Percentiles rank a stretch among this genome's conserved stretches.
phyloP scores from a whole-genome alignment of 2,888 invertebrate genomes.

The Macaria notata region DNA sequence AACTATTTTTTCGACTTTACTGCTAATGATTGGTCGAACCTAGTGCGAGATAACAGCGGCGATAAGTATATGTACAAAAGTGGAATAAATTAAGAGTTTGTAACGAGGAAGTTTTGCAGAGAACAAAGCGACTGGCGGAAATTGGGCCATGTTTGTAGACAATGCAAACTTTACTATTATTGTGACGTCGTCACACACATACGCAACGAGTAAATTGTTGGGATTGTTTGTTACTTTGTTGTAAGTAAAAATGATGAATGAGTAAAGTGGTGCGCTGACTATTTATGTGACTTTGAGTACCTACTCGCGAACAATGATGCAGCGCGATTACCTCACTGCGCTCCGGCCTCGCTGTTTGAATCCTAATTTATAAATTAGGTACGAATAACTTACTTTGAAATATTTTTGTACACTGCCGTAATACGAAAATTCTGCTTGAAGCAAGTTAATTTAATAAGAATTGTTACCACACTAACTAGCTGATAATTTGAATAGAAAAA shows the following conservation, averaged over 20 bases:
- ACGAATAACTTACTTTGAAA: too few relatives aligned
- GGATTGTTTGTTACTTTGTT: slow-evolving; percentile 22
- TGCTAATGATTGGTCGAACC: slow-evolving; percentile 7
- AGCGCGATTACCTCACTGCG: too few relatives aligned
- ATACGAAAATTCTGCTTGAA: too few relatives aligned
- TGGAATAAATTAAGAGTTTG: slow-evolving; percentile 26
- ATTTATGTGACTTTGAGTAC: slow-evolving; percentile 2
- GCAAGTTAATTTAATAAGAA: too few relatives aligned
- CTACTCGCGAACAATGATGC: not conserved
- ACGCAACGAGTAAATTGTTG: slow-evolving; percentile 5
- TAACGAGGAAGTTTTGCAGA: slow-evolving; percentile 22
- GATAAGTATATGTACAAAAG: slow-evolving; percentile 25
- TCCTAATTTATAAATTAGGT: too few relatives aligned
- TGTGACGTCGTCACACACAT: slow-evolving; percentile 15
- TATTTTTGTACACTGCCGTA: too few relatives aligned
- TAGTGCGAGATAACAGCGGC: slow-evolving; percentile 30
- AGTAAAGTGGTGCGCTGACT: slow-evolving; percentile 4
- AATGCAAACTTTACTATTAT: slow-evolving; percentile 26
- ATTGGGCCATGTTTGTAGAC: slow-evolving; percentile 28
- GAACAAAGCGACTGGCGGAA: slow-evolving; percentile 32
- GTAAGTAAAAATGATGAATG: slow-evolving; percentile 10
- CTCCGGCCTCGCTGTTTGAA: too few relatives aligned
- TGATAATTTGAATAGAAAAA: too few relatives aligned
- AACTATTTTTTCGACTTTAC: too few relatives aligned
- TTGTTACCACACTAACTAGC: too few relatives aligned